Conservation (phyloP, 2,888 invertebrate species). For the Sialis fuliginosa region DNA sequence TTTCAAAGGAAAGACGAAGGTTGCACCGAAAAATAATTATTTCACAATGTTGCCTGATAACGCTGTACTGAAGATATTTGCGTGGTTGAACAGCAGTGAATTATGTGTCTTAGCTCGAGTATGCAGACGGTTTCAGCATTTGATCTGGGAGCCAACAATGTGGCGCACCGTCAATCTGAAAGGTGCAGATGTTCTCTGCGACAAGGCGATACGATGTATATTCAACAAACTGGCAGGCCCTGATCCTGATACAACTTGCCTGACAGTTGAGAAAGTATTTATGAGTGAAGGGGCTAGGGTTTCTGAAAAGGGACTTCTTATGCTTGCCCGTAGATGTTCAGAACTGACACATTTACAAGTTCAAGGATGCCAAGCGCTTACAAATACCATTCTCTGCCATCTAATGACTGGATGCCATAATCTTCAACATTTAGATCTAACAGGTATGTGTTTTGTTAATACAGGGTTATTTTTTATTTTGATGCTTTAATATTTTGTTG, state of each 20-base stretch:
- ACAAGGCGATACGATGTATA: conserved; percentile 44
- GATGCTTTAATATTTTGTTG: conserved; percentile 13
- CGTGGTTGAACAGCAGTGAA: conserved; percentile 50
- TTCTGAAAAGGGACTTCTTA: conserved; percentile 58
- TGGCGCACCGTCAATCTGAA: conserved; percentile 52
- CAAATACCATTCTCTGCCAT: conserved; percentile 61
- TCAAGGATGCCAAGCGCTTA: conserved; percentile 53
- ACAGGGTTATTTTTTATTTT: background rate
- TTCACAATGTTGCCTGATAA: conserved; percentile 51
- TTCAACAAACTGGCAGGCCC: conserved; percentile 45
- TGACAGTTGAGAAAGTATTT: conserved; percentile 45
- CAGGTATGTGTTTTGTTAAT: conserved; percentile 34
- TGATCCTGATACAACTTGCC: conserved; percentile 46
- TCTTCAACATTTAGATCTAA: conserved; percentile 69
- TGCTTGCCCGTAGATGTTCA: conserved; percentile 62
- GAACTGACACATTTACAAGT: conserved; percentile 67
- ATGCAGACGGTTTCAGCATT: conserved; percentile 54
- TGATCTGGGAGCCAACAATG: conserved; percentile 60
- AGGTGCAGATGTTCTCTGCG: conserved; percentile 40
- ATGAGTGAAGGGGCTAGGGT: conserved; percentile 51
- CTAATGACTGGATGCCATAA: conserved; percentile 62
- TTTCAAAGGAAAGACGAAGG: conserved; percentile 17
- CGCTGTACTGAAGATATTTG: conserved; percentile 47
- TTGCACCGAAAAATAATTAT: conserved; percentile 23
- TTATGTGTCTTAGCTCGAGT: conserved; percentile 58